Evolutionary conservation across 2,113 vertebrate species (phyloP).

Genomic region (Cebus imitator): DNA sequence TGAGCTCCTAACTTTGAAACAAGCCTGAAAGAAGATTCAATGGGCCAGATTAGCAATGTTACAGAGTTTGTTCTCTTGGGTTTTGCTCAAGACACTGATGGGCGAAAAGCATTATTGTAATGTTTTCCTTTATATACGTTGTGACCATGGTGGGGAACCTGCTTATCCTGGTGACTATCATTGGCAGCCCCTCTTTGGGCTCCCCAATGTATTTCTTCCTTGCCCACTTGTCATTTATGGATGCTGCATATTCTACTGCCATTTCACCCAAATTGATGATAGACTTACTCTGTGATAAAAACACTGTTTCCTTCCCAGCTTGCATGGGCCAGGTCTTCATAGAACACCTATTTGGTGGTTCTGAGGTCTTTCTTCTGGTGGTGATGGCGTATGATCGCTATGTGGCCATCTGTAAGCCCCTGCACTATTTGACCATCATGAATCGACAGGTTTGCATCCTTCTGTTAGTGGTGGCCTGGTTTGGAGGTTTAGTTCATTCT

Average conservation of each 20-base stretch:
- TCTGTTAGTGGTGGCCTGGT: not conserved
- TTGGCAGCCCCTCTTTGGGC: not conserved
- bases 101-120: constrained; percentile 28
- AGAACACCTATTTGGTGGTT: constrained; percentile 47
- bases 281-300: constrained; percentile 34
- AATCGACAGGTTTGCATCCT: not conserved
- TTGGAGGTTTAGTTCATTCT: not conserved
- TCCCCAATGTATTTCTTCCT: constrained; percentile 73
- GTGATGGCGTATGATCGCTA: constrained; percentile 64
- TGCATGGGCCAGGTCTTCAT: constrained; percentile 68
- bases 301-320: constrained; percentile 49
- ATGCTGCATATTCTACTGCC: constrained; percentile 40
- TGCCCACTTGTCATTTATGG: constrained; percentile 53
- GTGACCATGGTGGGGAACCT: constrained; percentile 64
- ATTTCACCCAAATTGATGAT: constrained; percentile 53
- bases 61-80: constrained; percentile 68
- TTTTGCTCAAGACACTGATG: constrained; percentile 22
- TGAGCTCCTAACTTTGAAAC: not conserved
- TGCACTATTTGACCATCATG: too few species aligned
- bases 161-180: constrained; percentile 40
- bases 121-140: constrained; percentile 60
- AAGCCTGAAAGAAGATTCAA: not conserved
- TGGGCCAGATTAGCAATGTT: constrained; percentile 15
- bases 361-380: constrained; percentile 64
- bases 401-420: constrained; percentile 53